A percentile compares a stretch with the other conserved stretches of the same genome.
phyloP scores from a whole-genome alignment of 2,888 invertebrate genomes.

The Sinotaia quadrata region DNA sequence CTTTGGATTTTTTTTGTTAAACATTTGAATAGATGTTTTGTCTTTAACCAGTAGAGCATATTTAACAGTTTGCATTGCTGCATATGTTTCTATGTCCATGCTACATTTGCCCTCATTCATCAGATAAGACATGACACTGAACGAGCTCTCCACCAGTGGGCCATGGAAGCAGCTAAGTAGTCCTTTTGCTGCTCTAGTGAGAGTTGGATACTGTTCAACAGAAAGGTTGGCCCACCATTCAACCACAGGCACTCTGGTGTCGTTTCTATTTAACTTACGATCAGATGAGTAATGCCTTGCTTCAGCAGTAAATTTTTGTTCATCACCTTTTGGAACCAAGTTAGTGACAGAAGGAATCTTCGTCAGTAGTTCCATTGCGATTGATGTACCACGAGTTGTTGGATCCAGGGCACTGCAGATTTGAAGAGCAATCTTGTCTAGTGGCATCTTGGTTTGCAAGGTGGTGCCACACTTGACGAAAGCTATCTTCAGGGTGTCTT shows the following conservation, averaged over 20 bases:
- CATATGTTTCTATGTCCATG: not conserved
- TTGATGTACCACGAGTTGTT: not conserved
- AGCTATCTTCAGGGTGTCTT: no score
- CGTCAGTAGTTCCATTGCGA: not conserved
- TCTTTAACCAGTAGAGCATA: not conserved
- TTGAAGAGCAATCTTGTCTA: not conserved
- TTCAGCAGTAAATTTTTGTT: not conserved
- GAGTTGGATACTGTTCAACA: not conserved
- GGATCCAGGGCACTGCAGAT: not conserved
- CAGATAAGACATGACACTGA: not conserved
- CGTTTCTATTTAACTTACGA: not conserved
- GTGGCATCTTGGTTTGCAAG: not conserved
- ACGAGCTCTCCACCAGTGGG: not conserved
- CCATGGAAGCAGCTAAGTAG: not conserved
- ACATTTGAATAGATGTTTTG: not conserved
- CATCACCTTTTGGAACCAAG: not conserved
- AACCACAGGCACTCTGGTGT: not conserved
- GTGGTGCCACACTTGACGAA: not conserved
- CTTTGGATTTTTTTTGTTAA: not conserved
- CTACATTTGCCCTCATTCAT: not conserved
- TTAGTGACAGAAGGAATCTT: not conserved
- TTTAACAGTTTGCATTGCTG: not conserved
- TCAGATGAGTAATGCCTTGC: not conserved
- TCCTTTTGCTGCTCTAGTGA: not conserved
- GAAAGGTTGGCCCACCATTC: not conserved